Evolutionary conservation across 1,140 invertebrate species (phyloP).

Genomic region (Zaprionus lachaisei): DNA sequence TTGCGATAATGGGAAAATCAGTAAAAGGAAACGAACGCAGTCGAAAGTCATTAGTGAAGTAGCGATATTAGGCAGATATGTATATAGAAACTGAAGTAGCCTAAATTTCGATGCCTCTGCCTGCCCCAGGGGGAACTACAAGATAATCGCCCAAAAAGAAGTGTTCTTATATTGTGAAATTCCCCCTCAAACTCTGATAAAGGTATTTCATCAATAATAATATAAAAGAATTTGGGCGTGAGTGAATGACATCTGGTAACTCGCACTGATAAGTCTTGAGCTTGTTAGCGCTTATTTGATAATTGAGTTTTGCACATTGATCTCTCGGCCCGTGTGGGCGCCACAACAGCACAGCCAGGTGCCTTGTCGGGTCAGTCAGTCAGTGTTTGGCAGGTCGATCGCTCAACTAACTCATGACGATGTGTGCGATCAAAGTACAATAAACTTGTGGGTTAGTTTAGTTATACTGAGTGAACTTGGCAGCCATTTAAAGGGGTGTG

Average conservation of each 20-base stretch:
- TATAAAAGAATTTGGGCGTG: neutral
- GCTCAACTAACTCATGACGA: constrained; percentile 17
- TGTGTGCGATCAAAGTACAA: constrained; percentile 5
- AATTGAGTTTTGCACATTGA: constrained; percentile 55
- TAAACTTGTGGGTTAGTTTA: neutral
- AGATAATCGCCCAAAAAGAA: neutral
- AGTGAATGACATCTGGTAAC: constrained; percentile 3
- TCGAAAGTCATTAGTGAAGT: constrained; percentile 5
- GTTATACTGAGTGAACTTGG: constrained; percentile 10
- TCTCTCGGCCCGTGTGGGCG: constrained; percentile 30
- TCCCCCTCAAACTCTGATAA: neutral
- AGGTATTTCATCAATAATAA: constrained; percentile 2
- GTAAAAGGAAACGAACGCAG: neutral
- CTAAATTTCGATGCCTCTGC: neutral
- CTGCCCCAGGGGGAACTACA: neutral
- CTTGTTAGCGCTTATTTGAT: constrained; percentile 60
- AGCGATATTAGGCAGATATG: neutral
- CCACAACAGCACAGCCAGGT: constrained; percentile 32
- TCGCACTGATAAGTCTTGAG: constrained; percentile 26
- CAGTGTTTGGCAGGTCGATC: constrained; percentile 13
- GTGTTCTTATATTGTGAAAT: neutral
- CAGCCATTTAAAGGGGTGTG: neutral
- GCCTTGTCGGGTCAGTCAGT: constrained; percentile 14
- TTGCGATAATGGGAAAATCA: neutral
- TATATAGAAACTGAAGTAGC: neutral